phyloP scores from a whole-genome alignment of 1,140 invertebrate genomes.

The Fopius arisanus region DNA sequence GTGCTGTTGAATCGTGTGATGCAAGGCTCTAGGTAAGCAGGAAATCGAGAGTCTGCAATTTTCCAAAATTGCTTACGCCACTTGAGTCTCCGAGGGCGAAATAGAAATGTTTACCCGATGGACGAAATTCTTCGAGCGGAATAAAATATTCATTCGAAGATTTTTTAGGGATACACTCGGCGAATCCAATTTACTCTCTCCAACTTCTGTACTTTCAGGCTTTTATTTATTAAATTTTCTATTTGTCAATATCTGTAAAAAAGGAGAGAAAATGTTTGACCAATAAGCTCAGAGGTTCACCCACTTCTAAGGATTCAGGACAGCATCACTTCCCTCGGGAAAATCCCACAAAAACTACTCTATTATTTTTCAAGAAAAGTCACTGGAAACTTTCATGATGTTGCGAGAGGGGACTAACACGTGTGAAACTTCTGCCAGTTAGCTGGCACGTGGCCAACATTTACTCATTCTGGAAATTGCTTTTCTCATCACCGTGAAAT shows the following conservation, averaged over 20 bases:
- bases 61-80: neutral
- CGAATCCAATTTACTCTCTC: too few relatives aligned
- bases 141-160: too few relatives aligned
- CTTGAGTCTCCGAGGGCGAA: conserved; percentile 30
- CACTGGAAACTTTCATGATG: conserved; percentile 45
- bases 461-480: neutral
- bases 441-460: neutral
- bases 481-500: neutral
- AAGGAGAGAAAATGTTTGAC: neutral
- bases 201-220: too few relatives aligned
- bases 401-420: neutral
- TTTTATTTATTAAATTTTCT: too few relatives aligned
- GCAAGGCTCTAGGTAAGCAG: conserved; percentile 43
- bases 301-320: neutral
- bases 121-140: neutral
- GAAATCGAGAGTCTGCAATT: conserved; percentile 40
- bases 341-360: neutral
- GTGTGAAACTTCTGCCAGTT: neutral
- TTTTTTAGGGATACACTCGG: too few relatives aligned
- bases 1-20: conserved; percentile 28
- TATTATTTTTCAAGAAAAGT: conserved; percentile 45
- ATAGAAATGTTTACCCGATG: neutral
- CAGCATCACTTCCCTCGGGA: neutral
- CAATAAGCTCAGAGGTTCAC: neutral
- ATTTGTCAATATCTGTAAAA: neutral